These are phyloP conservation scores for Psittacula cyanocephala DNA, from an alignment of 2,113 vertebrate genomes.

Conservation along the genomic window DNA sequence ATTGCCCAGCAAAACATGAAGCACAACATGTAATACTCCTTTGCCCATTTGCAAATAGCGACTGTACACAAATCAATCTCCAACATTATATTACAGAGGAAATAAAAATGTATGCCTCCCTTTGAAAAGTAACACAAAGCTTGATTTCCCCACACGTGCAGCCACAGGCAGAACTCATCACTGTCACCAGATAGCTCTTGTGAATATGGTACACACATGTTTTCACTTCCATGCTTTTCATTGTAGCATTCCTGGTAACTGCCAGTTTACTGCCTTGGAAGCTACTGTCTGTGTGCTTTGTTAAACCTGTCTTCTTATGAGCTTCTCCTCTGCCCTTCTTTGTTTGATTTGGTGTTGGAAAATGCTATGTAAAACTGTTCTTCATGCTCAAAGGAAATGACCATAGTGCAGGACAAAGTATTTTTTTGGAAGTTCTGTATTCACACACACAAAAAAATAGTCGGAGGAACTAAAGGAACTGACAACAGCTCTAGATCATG, in stretches of 20 bases:
- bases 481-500: neutral
- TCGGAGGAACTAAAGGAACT: neutral
- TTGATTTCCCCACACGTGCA: neutral
- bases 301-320: neutral
- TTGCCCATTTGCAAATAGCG: neutral
- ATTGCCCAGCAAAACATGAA: neutral
- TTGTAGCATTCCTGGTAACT: neutral
- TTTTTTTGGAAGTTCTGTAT: neutral
- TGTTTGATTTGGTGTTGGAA: neutral
- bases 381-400: neutral
- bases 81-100: neutral
- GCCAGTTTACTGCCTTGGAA: neutral
- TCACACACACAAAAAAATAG: neutral
- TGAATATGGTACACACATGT: fast-evolving
- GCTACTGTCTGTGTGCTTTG: neutral
- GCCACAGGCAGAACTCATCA: neutral
- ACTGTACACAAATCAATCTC: neutral
- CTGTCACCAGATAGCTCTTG: neutral
- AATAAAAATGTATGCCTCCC: neutral
- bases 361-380: neutral
- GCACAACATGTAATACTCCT: neutral
- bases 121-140: neutral
- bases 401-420: neutral
- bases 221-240: neutral
- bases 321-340: neutral